phyloP scores from a whole-genome alignment of 2,113 vertebrate species.

The Butorides virescens region DNA sequence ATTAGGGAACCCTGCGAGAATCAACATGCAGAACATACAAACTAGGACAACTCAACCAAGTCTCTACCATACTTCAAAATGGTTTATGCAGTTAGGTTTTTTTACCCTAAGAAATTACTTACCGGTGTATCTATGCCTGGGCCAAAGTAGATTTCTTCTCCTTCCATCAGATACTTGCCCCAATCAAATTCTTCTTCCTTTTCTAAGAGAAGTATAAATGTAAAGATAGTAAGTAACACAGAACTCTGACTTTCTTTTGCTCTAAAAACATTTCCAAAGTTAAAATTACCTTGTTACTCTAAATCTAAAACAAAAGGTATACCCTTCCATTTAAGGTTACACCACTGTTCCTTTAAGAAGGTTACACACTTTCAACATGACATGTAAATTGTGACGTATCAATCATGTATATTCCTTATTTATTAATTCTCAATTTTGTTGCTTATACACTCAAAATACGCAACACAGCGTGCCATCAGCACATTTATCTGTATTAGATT shows the following conservation, averaged over 20 bases:
- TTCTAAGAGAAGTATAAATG: slow-evolving; percentile 70
- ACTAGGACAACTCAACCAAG: background rate
- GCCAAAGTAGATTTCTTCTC: slow-evolving; percentile 85
- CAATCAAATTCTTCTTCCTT: slow-evolving; percentile 91
- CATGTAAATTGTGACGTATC: background rate
- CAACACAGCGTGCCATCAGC: background rate
- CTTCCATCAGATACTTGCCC: slow-evolving; percentile 92
- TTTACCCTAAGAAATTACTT: slow-evolving; percentile 68
- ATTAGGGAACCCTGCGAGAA: background rate
- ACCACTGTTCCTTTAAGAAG: background rate
- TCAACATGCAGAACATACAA: background rate
- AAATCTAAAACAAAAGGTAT: background rate
- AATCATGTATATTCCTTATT: background rate
- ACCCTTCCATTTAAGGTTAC: background rate
- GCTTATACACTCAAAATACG: background rate
- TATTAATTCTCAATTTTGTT: background rate
- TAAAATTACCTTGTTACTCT: background rate
- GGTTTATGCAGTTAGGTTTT: background rate
- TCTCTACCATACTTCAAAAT: background rate
- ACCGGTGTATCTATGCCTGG: slow-evolving; percentile 87
- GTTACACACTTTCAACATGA: background rate
- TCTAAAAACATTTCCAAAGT: background rate
- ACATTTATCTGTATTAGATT: background rate
- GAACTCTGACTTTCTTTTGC: background rate
- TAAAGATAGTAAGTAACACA: background rate